Conservation (phyloP, 2,888 invertebrate species). For the Drosophila meridionalis region DNA sequence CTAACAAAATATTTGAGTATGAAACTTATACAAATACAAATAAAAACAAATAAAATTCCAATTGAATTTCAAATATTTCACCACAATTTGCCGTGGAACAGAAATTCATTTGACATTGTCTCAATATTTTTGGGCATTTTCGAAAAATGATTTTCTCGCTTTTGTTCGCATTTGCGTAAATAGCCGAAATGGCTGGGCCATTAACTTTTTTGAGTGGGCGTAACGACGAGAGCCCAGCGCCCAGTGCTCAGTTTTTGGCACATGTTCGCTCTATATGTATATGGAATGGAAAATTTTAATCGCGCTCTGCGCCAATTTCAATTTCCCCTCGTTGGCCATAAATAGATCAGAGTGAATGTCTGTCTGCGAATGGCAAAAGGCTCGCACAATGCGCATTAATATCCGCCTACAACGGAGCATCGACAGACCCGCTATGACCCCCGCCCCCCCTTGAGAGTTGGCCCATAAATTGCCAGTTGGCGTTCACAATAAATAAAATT, state of each 20-base stretch:
- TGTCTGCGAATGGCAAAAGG: constrained; percentile 17
- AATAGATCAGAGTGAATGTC: constrained; percentile 53
- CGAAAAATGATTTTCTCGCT: background rate
- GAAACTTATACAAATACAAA: background rate
- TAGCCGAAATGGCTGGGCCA: constrained; percentile 2
- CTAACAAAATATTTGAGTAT: background rate
- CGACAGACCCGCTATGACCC: no score
- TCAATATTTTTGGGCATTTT: constrained; percentile 1
- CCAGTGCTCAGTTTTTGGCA: constrained; percentile 2
- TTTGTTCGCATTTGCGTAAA: constrained; percentile 4
- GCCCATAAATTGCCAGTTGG: constrained; percentile 48
- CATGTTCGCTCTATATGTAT: constrained; percentile 17
- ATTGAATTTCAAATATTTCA: background rate
- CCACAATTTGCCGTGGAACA: background rate
- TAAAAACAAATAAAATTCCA: background rate
- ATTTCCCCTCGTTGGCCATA: constrained; percentile 50
- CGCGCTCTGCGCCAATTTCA: constrained; percentile 42
- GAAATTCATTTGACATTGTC: background rate
- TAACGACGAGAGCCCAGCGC: background rate
- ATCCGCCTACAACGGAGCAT: constrained; percentile 17
- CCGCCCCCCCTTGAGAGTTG: background rate
- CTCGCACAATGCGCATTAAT: constrained; percentile 42
- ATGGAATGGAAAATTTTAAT: constrained; percentile 35
- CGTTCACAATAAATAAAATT: constrained; percentile 61
- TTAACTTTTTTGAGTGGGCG: constrained; percentile 4